Evolutionary conservation across 2,113 vertebrate species (phyloP), one percentile per base, ranked within the genome.

Genomic region (Misgurnus mizolepis): DNA sequence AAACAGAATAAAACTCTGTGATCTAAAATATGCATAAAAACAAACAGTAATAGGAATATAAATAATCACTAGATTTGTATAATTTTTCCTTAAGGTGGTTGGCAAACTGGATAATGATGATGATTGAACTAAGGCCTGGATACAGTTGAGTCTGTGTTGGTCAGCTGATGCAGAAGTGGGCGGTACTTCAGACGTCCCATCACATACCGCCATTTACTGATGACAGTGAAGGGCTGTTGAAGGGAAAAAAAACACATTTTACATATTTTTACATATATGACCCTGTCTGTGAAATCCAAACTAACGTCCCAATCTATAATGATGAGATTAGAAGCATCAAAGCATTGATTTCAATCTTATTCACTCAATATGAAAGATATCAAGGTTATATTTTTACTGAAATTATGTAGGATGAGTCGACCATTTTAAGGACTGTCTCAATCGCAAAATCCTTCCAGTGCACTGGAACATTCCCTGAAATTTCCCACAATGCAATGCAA

Each of bases 191-290:
- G 43, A 39, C 61, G 22, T 66, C 61, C 15, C 39, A 82, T 93
- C 90, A 92, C 75, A 86, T 88, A 87, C 90, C 89, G 40, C 86
- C 88, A 84, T 84, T 92, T 79, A 93, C 84, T 75, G 91, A 69
- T 68, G 89, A 80, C 71, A 87, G 78, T 0, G 87, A 85, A 80
- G 88, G 89, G 7, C 68, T 18, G 90, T 92, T 90, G 91, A 53
- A 76, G 14, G 53, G 4, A 70, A 47, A 6, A 47, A 10, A 41
- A 17, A 67, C 39, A 47, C 0, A 4, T 50, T 11, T 53, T 53
- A 17, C 17, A 3, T 7, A 4, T 18, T 58, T 58, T 7, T 47
- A 9, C 45, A 47, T 3, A 47, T 9, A 47, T 47, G 45, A 9
- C 27, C 27, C 27, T 34, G 27, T 34, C 27, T 34, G 45, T 47